These are phyloP conservation scores for Brachionus rubens DNA, from an alignment of 1,140 invertebrate species.

Conservation along the genomic window DNA sequence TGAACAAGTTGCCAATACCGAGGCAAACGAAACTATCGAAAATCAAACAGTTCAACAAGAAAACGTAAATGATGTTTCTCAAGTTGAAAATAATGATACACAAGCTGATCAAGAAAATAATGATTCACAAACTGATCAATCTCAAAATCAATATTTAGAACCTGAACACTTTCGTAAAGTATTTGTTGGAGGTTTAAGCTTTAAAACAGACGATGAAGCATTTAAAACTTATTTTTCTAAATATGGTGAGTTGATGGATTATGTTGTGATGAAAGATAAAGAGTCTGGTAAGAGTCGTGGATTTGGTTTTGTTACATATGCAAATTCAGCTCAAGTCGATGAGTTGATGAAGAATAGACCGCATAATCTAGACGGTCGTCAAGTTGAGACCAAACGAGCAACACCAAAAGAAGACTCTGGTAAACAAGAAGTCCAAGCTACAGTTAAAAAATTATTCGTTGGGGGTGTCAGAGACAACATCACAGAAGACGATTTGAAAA, in stretches of 20 bases:
- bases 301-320: slow-evolving; percentile 97
- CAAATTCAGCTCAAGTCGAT: slow-evolving; percentile 84
- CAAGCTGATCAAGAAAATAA: too few relatives aligned
- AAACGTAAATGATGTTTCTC: too few relatives aligned
- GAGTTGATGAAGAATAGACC: slow-evolving; percentile 83
- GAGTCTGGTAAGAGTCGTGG: slow-evolving; percentile 54
- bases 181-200: slow-evolving; percentile 40
- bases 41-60: too few relatives aligned
- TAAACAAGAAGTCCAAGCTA: slow-evolving; percentile 81
- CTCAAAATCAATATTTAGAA: too few relatives aligned
- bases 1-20: too few relatives aligned
- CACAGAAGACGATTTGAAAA: slow-evolving; percentile 62
- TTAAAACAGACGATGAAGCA: slow-evolving; percentile 36
- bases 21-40: too few relatives aligned
- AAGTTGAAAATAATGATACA: too few relatives aligned
- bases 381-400: slow-evolving; percentile 93
- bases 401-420: slow-evolving; percentile 87
- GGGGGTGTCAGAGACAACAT: slow-evolving; percentile 70
- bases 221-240: slow-evolving; percentile 43
- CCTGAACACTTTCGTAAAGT: slow-evolving; percentile 47
- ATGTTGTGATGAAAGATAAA: slow-evolving; percentile 46
- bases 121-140: not conserved
- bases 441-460: slow-evolving; percentile 91
- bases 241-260: slow-evolving; percentile 40
- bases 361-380: slow-evolving; percentile 74